Evolutionary conservation across 2,113 vertebrate species (phyloP).

Genomic region (Neodontobutis hainanensis): DNA sequence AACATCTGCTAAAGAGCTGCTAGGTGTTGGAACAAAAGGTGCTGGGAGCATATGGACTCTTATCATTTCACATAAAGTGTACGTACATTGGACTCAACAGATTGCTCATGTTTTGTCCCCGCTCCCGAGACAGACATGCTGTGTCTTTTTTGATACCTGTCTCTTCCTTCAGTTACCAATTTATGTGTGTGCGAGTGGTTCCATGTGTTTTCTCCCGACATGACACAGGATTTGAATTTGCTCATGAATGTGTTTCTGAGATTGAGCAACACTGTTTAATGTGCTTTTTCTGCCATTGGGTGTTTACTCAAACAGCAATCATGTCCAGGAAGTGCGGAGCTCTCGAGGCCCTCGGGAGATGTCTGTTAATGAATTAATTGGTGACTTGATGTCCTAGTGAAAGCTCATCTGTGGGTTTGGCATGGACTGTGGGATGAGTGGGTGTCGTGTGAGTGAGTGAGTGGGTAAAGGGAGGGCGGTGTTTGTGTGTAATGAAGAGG

Average conservation of each 20-base stretch:
- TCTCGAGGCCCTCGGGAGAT: conserved; percentile 49
- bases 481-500: conserved; percentile 50
- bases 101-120: conserved; percentile 14
- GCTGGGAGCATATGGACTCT: conserved; percentile 2
- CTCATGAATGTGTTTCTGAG: neutral
- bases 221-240: conserved; percentile 11
- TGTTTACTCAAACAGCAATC: conserved; percentile 55
- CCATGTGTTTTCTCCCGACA: conserved; percentile 15
- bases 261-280: conserved; percentile 23
- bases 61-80: conserved; percentile 2
- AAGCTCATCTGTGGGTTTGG: conserved; percentile 69
- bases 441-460: conserved; percentile 25
- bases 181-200: conserved; percentile 24
- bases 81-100: too few species aligned
- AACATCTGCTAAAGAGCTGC: conserved; percentile 40
- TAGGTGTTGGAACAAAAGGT: conserved; percentile 1
- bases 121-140: too few species aligned
- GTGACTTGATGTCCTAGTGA: conserved; percentile 58
- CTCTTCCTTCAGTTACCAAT: conserved; percentile 8
- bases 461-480: too few species aligned
- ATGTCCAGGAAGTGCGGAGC: conserved; percentile 44
- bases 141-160: conserved; percentile 32
- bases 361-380: conserved; percentile 73
- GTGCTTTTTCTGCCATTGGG: conserved; percentile 38
- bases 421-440: conserved; percentile 4